phyloP scores from a whole-genome alignment of 2,888 invertebrate species.

The Galeruca laticollis region DNA sequence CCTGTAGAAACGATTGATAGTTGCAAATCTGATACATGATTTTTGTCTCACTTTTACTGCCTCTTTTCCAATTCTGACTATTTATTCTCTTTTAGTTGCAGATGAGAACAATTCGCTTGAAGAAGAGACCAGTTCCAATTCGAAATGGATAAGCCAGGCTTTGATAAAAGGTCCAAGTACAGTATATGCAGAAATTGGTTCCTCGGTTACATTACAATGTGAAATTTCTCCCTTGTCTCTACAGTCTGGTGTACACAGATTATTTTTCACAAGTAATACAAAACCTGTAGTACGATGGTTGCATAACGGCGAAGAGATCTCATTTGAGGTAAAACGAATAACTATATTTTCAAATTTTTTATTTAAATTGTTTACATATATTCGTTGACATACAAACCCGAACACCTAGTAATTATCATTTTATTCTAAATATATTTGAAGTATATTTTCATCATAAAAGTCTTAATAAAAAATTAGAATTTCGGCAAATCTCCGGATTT shows the following conservation, averaged over 20 bases:
- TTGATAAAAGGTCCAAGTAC: constrained; percentile 71
- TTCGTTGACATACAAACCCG: too few species aligned
- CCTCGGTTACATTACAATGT: constrained; percentile 71
- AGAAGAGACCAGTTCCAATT: constrained; percentile 42
- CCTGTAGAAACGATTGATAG: too few species aligned
- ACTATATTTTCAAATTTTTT: not conserved
- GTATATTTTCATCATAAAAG: too few species aligned
- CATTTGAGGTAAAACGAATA: constrained; percentile 68
- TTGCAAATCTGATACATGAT: too few species aligned
- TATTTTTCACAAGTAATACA: constrained; percentile 47
- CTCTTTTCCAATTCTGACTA: too few species aligned
- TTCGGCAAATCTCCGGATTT: too few species aligned
- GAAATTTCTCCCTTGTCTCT: constrained; percentile 65
- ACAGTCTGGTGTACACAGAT: constrained; percentile 48
- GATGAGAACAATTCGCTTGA: constrained; percentile 36
- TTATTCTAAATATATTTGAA: too few species aligned
- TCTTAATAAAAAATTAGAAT: too few species aligned
- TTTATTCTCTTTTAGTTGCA: constrained; percentile 39
- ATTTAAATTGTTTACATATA: too few species aligned
- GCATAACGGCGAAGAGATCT: constrained; percentile 70
- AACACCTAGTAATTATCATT: too few species aligned
- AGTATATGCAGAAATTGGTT: constrained; percentile 69
- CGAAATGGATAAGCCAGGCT: constrained; percentile 62
- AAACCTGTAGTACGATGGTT: constrained; percentile 69
- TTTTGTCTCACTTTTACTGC: too few species aligned